A percentile compares a stretch with the other conserved stretches of the same genome.
Conservation (phyloP, 2,888 invertebrate species). For the Biston betularia region DNA sequence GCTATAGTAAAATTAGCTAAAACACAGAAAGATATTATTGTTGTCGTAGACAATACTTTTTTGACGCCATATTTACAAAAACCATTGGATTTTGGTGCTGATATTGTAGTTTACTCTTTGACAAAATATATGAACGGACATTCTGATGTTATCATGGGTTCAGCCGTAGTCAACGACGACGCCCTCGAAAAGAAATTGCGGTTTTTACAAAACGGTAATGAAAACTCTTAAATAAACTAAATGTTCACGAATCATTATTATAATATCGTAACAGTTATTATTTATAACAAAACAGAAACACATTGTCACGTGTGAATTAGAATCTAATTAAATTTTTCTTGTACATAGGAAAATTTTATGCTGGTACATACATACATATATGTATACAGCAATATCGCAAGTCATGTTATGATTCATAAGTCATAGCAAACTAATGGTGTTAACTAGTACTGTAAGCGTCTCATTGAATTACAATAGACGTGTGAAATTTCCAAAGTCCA, state of each 20-base stretch:
- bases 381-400: conserved; percentile 2
- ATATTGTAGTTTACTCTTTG: conserved; percentile 95
- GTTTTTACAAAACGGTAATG: conserved; percentile 94
- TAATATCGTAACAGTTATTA: not conserved
- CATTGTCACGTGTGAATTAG: not conserved
- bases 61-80: conserved; percentile 96
- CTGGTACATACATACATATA: not conserved
- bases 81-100: conserved; percentile 96
- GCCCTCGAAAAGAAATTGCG: conserved; percentile 90
- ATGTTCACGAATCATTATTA: not conserved
- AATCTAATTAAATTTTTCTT: not conserved
- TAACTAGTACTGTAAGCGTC: conserved; percentile 23
- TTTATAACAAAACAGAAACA: not conserved
- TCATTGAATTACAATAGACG: conserved; percentile 19
- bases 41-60: conserved; percentile 98
- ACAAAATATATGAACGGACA: conserved; percentile 99
- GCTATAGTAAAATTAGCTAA: conserved; percentile 87
- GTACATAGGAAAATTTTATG: conserved; percentile 16
- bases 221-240: not conserved
- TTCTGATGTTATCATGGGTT: conserved; percentile 98
- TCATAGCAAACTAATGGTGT: conserved; percentile 21
- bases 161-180: conserved; percentile 91
- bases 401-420: conserved; percentile 34
- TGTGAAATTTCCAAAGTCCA: conserved; percentile 19
- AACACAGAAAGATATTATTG: conserved; percentile 85